phyloP scores from a whole-genome alignment of 2,888 invertebrate species.

The Eupithecia inturbata region DNA sequence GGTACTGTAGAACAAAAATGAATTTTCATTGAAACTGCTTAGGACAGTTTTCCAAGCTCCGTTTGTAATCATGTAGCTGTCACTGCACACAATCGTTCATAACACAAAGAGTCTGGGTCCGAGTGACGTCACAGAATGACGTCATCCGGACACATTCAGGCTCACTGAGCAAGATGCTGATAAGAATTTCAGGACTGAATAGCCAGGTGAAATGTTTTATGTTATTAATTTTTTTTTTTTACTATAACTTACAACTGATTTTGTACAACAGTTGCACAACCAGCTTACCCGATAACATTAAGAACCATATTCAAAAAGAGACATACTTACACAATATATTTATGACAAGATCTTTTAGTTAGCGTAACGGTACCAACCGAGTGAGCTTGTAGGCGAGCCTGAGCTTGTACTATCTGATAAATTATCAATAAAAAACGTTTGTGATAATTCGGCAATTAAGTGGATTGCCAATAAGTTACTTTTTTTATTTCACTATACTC shows the following conservation, averaged over 20 bases:
- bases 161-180: constrained; percentile 12
- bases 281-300: too few species aligned
- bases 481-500: too few species aligned
- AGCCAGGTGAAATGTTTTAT: not conserved
- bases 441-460: too few species aligned
- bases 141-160: constrained; percentile 6
- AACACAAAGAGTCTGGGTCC: constrained; percentile 24
- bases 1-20: not conserved
- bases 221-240: not conserved
- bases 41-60: constrained; percentile 17
- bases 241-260: not conserved
- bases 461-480: too few species aligned
- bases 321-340: too few species aligned
- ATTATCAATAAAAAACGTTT: too few species aligned
- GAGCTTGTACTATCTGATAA: too few species aligned
- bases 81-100: constrained; percentile 19
- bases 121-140: constrained; percentile 18
- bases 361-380: too few species aligned
- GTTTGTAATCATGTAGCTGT: constrained; percentile 30
- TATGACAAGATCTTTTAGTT: too few species aligned
- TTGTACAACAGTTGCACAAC: too few species aligned
- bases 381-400: too few species aligned
- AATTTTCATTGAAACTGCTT: constrained; percentile 8
- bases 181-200: not conserved
- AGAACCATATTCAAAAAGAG: too few species aligned